Conservation (phyloP, 2,888 invertebrate genomes). For the Tetheella fluctuosa region DNA sequence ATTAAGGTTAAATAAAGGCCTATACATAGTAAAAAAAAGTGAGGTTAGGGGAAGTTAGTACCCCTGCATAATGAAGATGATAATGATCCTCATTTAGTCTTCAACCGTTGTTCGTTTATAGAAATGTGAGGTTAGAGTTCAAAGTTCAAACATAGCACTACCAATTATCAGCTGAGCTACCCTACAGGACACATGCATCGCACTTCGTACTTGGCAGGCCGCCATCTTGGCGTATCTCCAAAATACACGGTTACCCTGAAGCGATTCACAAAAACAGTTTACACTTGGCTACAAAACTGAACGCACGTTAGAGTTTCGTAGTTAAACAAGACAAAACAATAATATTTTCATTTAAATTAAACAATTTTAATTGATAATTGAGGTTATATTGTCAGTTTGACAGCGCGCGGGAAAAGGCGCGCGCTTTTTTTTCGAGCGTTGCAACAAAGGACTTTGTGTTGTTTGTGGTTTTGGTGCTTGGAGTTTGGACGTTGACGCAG, state of each 20-base stretch:
- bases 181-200: constrained; percentile 47
- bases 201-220: constrained; percentile 82
- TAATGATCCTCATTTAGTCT: too few relatives aligned
- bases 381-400: constrained; percentile 43
- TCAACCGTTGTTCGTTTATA: too few relatives aligned
- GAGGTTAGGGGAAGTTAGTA: too few relatives aligned
- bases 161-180: constrained; percentile 34
- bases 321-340: constrained; percentile 33
- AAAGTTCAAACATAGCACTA: constrained; percentile 8
- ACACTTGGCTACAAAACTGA: constrained; percentile 53
- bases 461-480: constrained; percentile 29
- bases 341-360: constrained; percentile 27
- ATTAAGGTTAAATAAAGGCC: too few relatives aligned
- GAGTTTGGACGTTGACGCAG: constrained; percentile 1
- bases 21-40: too few relatives aligned
- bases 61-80: too few relatives aligned
- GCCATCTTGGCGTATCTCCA: constrained; percentile 80
- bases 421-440: constrained; percentile 26
- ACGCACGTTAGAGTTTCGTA: constrained; percentile 50
- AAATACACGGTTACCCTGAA: constrained; percentile 44
- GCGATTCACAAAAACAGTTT: constrained; percentile 57
- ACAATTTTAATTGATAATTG: constrained; percentile 22
- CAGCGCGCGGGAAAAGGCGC: constrained; percentile 44
- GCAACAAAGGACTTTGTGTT: constrained; percentile 42
- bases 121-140: too few relatives aligned